These are phyloP conservation scores for Amazona vittata DNA, from an alignment of 2,113 vertebrate species.

Conservation along the genomic window DNA sequence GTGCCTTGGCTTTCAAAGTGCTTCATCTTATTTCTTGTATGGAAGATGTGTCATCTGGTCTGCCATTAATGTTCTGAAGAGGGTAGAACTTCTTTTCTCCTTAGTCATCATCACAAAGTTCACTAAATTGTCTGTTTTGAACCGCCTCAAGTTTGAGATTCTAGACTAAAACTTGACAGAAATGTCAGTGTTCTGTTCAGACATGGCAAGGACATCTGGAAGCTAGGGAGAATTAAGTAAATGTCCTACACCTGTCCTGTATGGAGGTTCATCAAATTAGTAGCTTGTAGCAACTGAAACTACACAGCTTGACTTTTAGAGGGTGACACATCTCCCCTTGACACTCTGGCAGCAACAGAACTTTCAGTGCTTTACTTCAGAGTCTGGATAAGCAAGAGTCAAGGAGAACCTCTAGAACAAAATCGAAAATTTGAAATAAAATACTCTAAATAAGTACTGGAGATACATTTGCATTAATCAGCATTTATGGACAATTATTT, in stretches of 20 bases:
- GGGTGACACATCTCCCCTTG: background rate
- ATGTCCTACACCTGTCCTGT: background rate
- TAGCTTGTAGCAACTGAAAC: background rate
- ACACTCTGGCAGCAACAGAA: background rate
- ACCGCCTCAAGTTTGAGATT: background rate
- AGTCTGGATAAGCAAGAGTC: background rate
- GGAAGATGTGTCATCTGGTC: conserved; percentile 20
- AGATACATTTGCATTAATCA: background rate
- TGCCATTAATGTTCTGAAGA: conserved; percentile 42
- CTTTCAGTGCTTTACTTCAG: background rate
- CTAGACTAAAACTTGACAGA: background rate
- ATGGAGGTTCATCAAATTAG: background rate
- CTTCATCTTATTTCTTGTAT: conserved; percentile 51
- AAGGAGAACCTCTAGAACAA: background rate
- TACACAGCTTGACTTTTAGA: background rate
- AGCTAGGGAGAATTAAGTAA: background rate
- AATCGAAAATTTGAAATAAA: background rate
- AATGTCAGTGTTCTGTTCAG: background rate
- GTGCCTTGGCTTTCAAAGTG: conserved; percentile 37
- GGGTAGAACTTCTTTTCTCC: background rate
- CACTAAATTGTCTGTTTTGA: background rate
- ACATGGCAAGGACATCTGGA: background rate
- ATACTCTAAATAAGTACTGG: background rate
- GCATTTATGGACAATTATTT: conserved; percentile 10
- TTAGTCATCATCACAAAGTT: background rate